Percentiles rank a stretch among this genome's conserved stretches.
These are phyloP conservation scores for Syrmaticus mikado DNA, from an alignment of 2,113 vertebrate species.

Conservation along the genomic window DNA sequence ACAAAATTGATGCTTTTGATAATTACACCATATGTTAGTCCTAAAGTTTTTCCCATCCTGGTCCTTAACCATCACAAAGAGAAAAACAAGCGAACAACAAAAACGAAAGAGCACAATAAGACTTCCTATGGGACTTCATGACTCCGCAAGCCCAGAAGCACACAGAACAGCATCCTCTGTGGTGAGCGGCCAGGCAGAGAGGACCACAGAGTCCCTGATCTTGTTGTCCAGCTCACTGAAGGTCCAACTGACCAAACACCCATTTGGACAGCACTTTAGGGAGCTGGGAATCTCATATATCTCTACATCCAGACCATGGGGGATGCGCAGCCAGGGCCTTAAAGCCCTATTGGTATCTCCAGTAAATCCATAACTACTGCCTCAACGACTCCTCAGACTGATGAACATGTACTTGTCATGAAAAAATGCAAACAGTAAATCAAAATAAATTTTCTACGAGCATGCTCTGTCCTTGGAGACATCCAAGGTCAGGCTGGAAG, in stretches of 20 bases:
- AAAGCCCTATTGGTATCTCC: background rate
- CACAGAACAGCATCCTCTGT: background rate
- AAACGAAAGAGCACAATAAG: background rate
- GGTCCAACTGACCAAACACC: fast-evolving
- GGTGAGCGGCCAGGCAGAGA: too few relatives aligned
- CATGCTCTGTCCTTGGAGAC: too few relatives aligned
- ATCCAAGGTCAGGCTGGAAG: too few relatives aligned
- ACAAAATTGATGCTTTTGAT: background rate
- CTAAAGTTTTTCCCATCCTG: background rate
- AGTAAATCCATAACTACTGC: background rate
- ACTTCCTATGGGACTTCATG: background rate
- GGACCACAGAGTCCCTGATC: background rate
- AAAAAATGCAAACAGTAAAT: background rate
- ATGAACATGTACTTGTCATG: background rate
- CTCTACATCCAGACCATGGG: fast-evolving
- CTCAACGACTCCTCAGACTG: background rate
- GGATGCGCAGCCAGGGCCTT: fast-evolving
- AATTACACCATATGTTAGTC: fast-evolving
- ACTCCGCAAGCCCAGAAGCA: background rate
- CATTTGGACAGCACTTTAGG: fast-evolving
- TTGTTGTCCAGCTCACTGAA: fast-evolving
- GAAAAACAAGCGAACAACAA: background rate
- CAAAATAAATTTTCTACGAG: background rate
- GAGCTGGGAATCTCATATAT: background rate
- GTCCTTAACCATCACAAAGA: background rate